Evolutionary conservation across 2,797 vertebrate genomes (phyloP).

Genomic region (Monodelphis domestica): DNA sequence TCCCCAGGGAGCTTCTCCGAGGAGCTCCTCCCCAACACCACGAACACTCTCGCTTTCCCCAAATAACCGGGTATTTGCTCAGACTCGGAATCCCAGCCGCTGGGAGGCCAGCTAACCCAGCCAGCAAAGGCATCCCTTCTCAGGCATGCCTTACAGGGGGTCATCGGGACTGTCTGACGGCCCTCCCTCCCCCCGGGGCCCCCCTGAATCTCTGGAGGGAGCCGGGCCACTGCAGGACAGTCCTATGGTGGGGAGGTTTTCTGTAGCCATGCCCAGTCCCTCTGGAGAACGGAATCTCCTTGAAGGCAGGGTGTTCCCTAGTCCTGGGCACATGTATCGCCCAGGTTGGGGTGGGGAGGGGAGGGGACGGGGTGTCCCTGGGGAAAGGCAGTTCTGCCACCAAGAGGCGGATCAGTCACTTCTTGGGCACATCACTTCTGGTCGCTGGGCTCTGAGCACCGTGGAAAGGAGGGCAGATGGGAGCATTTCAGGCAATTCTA

Average conservation of each 20-base stretch:
- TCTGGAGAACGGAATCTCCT: not conserved
- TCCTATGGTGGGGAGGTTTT: not conserved
- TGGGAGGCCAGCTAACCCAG: not conserved
- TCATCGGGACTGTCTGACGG: not conserved
- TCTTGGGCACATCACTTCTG: no score
- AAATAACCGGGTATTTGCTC: not conserved
- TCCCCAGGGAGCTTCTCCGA: not conserved
- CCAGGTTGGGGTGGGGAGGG: no score
- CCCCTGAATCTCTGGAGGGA: accelerated
- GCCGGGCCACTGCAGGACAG: not conserved
- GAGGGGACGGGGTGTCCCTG: no score
- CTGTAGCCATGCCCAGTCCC: not conserved
- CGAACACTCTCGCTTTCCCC: not conserved
- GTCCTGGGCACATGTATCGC: not conserved
- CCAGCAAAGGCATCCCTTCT: not conserved
- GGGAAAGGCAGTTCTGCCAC: not conserved
- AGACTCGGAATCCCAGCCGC: not conserved
- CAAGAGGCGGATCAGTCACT: no score
- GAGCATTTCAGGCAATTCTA: not conserved
- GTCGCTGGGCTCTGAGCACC: no score
- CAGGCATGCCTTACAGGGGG: not conserved
- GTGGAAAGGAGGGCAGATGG: not conserved
- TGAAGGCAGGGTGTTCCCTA: not conserved
- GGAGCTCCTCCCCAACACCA: not conserved
- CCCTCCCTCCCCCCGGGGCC: not conserved